Percentiles rank a stretch among this genome's conserved stretches.
phyloP scores from a whole-genome alignment of 2,113 vertebrate genomes.

The Periophthalmus modestus region DNA sequence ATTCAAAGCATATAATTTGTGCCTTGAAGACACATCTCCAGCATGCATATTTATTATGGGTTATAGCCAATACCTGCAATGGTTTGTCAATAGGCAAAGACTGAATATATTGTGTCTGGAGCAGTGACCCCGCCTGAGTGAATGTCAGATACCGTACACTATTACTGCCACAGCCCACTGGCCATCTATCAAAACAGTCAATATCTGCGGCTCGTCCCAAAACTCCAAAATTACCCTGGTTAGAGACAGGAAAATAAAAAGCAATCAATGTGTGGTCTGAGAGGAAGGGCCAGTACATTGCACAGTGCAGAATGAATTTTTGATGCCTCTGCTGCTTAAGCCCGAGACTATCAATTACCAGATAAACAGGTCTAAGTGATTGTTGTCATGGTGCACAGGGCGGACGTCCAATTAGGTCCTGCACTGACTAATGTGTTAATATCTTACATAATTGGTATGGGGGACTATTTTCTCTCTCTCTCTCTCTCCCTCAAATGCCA shows the following conservation, averaged over 20 bases:
- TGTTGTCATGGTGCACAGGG: constrained; percentile 76
- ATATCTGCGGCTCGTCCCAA: constrained; percentile 62
- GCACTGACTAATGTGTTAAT: constrained; percentile 74
- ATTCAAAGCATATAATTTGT: constrained; percentile 59
- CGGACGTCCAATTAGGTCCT: constrained; percentile 75
- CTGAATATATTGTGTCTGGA: constrained; percentile 74
- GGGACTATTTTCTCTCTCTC: constrained; percentile 69
- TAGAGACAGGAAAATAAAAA: constrained; percentile 67
- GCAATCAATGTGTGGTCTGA: constrained; percentile 70
- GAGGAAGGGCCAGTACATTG: constrained; percentile 47
- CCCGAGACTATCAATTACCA: constrained; percentile 75
- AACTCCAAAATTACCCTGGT: constrained; percentile 69
- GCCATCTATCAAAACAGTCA: constrained; percentile 76
- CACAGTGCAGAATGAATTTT: constrained; percentile 66
- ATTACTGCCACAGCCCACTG: constrained; percentile 63
- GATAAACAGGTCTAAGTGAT: constrained; percentile 77
- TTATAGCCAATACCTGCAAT: constrained; percentile 60
- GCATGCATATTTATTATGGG: constrained; percentile 73
- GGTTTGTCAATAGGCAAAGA: constrained; percentile 71
- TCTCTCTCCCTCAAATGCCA: constrained; percentile 62
- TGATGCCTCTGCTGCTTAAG: constrained; percentile 72
- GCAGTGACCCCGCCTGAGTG: constrained; percentile 60
- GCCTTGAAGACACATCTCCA: constrained; percentile 41
- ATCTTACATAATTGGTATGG: constrained; percentile 77
- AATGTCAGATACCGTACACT: constrained; percentile 71